phyloP scores from a whole-genome alignment of 2,797 vertebrate genomes.

The Iguana delicatissima region DNA sequence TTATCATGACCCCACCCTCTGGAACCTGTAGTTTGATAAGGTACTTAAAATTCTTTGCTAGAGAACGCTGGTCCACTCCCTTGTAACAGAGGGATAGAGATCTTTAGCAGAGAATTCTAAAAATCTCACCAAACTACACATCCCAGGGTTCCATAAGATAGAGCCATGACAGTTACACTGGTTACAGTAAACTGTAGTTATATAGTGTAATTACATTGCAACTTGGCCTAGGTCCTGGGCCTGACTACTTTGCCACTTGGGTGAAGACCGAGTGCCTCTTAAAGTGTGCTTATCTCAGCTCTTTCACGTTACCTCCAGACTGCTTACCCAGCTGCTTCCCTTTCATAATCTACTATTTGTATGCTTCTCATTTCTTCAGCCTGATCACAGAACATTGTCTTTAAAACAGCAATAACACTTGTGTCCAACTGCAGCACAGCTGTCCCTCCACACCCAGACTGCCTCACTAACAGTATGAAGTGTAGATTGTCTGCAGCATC shows the following conservation, averaged over 20 bases:
- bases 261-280: background rate
- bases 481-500: background rate
- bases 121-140: no score
- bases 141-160: no score
- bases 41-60: no score
- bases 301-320: background rate
- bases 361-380: background rate
- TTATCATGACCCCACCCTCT: no score
- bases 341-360: background rate
- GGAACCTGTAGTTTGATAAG: no score
- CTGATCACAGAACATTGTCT: background rate
- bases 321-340: background rate
- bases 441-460: background rate
- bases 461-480: background rate
- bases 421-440: background rate
- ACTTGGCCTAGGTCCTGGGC: background rate
- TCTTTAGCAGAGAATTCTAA: no score
- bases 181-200: no score
- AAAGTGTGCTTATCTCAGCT: background rate
- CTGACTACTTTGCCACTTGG: background rate
- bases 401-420: background rate
- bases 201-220: no score
- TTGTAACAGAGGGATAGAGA: no score
- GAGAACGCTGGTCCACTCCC: no score
- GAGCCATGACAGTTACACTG: no score